Evolutionary conservation across 2,888 invertebrate species (phyloP).

Genomic region (Caenorhabditis sinica): DNA sequence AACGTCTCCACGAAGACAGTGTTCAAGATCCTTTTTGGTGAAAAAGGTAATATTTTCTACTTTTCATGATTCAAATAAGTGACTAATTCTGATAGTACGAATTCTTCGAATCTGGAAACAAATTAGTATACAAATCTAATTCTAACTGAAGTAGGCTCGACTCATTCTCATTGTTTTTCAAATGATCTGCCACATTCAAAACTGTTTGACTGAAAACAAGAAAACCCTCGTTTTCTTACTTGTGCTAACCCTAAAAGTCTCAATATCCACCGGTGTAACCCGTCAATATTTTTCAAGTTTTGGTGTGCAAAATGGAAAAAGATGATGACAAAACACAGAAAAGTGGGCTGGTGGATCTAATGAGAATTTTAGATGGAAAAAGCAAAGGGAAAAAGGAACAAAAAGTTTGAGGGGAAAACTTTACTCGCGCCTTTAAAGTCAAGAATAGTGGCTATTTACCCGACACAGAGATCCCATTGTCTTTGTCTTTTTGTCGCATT

Average conservation of each 20-base stretch:
- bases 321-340: slow-evolving; percentile 37
- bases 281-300: slow-evolving; percentile 30
- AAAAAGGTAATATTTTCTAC: too few relatives aligned
- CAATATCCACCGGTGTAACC: neutral
- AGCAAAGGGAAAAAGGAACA: slow-evolving; percentile 26
- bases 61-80: too few relatives aligned
- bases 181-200: too few relatives aligned
- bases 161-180: too few relatives aligned
- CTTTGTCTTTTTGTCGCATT: slow-evolving; percentile 50
- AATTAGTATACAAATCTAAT: too few relatives aligned
- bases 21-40: too few relatives aligned
- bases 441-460: slow-evolving; percentile 47
- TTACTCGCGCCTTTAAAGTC: slow-evolving; percentile 39
- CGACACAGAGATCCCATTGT: slow-evolving; percentile 46
- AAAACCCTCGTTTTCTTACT: neutral
- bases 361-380: slow-evolving; percentile 49
- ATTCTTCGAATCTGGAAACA: too few relatives aligned
- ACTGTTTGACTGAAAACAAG: neutral
- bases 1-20: too few relatives aligned
- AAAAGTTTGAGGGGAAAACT: slow-evolving; percentile 23
- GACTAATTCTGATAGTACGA: too few relatives aligned
- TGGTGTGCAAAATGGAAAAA: slow-evolving; percentile 7
- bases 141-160: too few relatives aligned
- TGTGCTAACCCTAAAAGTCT: neutral
- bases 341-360: slow-evolving; percentile 30